These are phyloP conservation scores for Lasiommata megera DNA, from an alignment of 2,888 invertebrate species.

Conservation along the genomic window DNA sequence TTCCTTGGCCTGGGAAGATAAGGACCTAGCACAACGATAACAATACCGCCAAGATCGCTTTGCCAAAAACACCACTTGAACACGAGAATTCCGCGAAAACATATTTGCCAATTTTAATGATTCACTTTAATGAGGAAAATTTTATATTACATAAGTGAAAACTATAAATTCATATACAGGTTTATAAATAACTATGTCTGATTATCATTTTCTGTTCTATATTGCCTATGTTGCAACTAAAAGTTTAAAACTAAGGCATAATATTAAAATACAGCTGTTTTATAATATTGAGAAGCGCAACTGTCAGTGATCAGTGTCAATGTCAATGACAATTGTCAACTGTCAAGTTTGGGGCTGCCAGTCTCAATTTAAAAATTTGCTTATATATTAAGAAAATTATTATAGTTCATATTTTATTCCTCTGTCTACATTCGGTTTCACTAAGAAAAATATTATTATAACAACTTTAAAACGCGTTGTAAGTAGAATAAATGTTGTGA, in stretches of 20 bases:
- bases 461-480: too few relatives aligned
- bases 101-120: conserved; percentile 39
- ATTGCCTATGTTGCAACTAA: conserved; percentile 1
- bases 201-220: not conserved
- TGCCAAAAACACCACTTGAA: conserved; percentile 47
- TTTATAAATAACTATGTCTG: conserved; percentile 7
- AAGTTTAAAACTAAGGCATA: conserved; percentile 10
- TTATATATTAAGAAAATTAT: too few relatives aligned
- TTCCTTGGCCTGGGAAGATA: conserved; percentile 55
- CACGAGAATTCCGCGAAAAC: conserved; percentile 49
- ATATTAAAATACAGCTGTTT: conserved; percentile 11
- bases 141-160: conserved; percentile 24
- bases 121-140: not conserved
- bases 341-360: not conserved
- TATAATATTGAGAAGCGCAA: not conserved
- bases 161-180: not conserved
- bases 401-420: too few relatives aligned
- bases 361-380: not conserved
- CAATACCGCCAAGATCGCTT: conserved; percentile 56
- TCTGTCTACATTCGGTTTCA: too few relatives aligned
- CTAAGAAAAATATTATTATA: too few relatives aligned
- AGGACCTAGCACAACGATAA: conserved; percentile 54
- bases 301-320: not conserved
- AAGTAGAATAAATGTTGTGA: too few relatives aligned
- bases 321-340: not conserved